These are phyloP conservation scores for Limosa lapponica DNA, from an alignment of 2,797 vertebrate species.

Conservation along the genomic window DNA sequence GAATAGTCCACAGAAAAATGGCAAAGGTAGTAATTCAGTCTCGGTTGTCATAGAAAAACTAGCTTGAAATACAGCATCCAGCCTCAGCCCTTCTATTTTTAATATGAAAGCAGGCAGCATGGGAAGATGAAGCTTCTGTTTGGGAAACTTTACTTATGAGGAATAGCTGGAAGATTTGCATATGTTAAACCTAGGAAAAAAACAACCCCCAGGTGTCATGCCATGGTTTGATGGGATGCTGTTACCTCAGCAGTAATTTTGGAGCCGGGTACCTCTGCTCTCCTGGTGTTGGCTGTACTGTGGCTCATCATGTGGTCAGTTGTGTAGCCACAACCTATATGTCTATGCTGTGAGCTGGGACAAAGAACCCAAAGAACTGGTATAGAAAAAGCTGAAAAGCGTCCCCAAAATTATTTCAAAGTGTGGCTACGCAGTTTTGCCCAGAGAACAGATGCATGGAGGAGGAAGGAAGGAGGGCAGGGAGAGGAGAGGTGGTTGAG, in stretches of 20 bases:
- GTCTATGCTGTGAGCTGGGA: not conserved
- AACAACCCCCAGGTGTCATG: not conserved
- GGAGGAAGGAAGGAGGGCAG: not conserved
- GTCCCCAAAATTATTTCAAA: not conserved
- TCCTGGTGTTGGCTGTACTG: not conserved
- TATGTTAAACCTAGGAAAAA: not conserved
- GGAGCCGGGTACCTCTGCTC: not conserved
- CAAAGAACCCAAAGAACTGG: not conserved
- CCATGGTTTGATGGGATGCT: not conserved
- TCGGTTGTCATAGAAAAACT: not conserved
- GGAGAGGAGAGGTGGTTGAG: not conserved
- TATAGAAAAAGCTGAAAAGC: not conserved
- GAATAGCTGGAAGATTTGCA: slow-evolving; percentile 9
- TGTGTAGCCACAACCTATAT: not conserved
- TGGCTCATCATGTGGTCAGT: not conserved
- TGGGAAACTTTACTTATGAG: not conserved
- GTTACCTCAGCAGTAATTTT: not conserved
- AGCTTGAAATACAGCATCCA: not conserved
- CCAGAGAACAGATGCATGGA: not conserved
- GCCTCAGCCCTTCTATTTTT: not conserved
- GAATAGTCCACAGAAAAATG: not conserved
- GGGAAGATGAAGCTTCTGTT: not conserved
- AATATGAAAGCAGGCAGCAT: not conserved
- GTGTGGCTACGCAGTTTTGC: not conserved
- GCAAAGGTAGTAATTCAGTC: not conserved